These are phyloP conservation scores for Maconellicoccus hirsutus DNA, from an alignment of 1,140 invertebrate species.

Conservation along the genomic window DNA sequence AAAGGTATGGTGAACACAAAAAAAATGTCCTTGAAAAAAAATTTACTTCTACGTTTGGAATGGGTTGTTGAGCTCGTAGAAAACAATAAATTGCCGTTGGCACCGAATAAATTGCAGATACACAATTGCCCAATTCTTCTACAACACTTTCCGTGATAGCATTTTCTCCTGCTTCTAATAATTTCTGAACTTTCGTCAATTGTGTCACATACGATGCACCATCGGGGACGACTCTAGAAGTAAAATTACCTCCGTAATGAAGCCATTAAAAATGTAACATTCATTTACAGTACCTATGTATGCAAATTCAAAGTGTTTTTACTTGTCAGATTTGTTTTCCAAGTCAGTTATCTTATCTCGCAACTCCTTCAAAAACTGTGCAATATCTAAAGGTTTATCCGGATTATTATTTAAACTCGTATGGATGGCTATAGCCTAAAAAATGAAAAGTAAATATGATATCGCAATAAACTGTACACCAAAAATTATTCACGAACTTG, in stretches of 20 bases:
- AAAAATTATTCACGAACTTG: slow-evolving; percentile 36
- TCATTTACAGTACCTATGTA: too few species aligned
- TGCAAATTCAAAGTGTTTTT: slow-evolving; percentile 34
- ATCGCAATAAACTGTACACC: neutral
- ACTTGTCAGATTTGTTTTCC: slow-evolving; percentile 44
- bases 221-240: neutral
- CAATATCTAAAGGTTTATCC: slow-evolving; percentile 36
- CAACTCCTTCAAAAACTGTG: slow-evolving; percentile 43
- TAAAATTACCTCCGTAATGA: neutral
- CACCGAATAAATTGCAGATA: slow-evolving; percentile 55
- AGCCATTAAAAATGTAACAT: neutral
- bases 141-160: slow-evolving; percentile 41
- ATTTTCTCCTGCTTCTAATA: slow-evolving; percentile 36
- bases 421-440: slow-evolving; percentile 45
- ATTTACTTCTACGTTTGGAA: slow-evolving; percentile 43
- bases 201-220: slow-evolving; percentile 37
- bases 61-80: slow-evolving; percentile 45
- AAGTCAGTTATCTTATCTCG: slow-evolving; percentile 46
- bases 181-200: slow-evolving; percentile 38
- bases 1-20: slow-evolving; percentile 20
- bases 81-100: slow-evolving; percentile 66
- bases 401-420: slow-evolving; percentile 40
- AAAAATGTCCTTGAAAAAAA: slow-evolving; percentile 22
- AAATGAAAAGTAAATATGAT: slow-evolving; percentile 19
- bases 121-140: slow-evolving; percentile 45